A percentile compares a stretch with the other conserved stretches of the same genome.
These are phyloP conservation scores for Hesperia comma DNA, from an alignment of 2,888 invertebrate genomes.

Conservation along the genomic window DNA sequence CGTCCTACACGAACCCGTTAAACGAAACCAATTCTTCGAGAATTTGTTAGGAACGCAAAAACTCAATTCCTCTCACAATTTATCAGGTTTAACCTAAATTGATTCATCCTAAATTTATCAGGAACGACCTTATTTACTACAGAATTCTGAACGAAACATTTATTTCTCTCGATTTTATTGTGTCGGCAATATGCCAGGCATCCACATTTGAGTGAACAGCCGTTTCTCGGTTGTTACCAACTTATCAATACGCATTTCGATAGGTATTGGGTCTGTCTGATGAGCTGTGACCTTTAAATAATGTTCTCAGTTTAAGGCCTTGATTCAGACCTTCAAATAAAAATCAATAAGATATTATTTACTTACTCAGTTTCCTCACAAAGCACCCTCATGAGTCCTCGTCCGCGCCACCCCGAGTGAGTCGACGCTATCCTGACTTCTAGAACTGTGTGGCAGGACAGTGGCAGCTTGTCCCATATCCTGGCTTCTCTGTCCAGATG, in stretches of 20 bases:
- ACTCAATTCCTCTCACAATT: not conserved
- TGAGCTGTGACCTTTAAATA: too few species aligned
- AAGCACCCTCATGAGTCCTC: constrained; percentile 87
- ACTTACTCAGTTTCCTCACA: constrained; percentile 87
- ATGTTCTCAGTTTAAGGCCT: too few species aligned
- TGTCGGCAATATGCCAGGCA: too few species aligned
- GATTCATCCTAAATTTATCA: not conserved
- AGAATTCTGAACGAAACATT: not conserved
- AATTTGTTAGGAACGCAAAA: not conserved
- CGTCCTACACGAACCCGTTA: not conserved
- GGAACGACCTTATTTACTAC: not conserved
- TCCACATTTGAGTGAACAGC: too few species aligned
- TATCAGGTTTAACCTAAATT: not conserved
- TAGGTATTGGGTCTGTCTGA: too few species aligned
- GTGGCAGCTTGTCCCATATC: constrained; percentile 83
- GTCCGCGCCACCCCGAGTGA: constrained; percentile 86
- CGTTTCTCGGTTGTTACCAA: too few species aligned
- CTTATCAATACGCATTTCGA: too few species aligned
- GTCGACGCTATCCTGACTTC: constrained; percentile 87
- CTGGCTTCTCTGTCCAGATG: constrained; percentile 83
- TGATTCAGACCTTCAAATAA: too few species aligned
- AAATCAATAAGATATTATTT: not conserved
- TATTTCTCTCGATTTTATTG: too few species aligned
- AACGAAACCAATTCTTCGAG: not conserved
- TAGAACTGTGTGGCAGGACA: constrained; percentile 77